Conservation (phyloP, 2,797 vertebrate species). For the Pseudopleuronectes americanus region DNA sequence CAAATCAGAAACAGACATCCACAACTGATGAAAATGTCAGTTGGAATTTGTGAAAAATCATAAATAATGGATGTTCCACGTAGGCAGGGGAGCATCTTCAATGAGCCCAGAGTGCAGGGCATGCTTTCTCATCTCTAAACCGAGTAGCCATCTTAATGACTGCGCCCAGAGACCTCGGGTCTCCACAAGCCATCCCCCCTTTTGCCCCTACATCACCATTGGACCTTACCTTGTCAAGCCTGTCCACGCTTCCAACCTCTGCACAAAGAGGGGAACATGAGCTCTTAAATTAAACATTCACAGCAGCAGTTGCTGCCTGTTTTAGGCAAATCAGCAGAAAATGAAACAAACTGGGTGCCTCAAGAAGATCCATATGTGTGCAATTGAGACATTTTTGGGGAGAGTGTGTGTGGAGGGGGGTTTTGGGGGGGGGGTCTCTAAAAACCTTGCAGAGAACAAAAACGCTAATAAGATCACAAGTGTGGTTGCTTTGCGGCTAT, state of each 20-base stretch:
- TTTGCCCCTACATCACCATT: slow-evolving; percentile 19
- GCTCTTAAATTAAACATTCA: slow-evolving; percentile 76
- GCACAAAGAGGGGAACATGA: slow-evolving; percentile 57
- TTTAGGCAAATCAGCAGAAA: slow-evolving; percentile 73
- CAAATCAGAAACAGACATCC: slow-evolving; percentile 65
- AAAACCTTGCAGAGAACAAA: slow-evolving; percentile 18
- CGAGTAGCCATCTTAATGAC: slow-evolving; percentile 75
- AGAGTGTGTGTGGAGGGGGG: slow-evolving; percentile 14
- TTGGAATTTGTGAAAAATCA: slow-evolving; percentile 75
- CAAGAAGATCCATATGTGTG: slow-evolving; percentile 50
- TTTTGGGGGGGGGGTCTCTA: background rate
- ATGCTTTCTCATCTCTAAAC: slow-evolving; percentile 75
- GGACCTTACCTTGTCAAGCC: slow-evolving; percentile 41
- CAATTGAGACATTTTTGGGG: slow-evolving; percentile 50
- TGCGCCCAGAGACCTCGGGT: slow-evolving; percentile 71
- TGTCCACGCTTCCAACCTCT: slow-evolving; percentile 47
- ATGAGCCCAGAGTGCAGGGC: slow-evolving; percentile 66
- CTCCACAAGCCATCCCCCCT: slow-evolving; percentile 34
- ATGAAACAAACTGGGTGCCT: slow-evolving; percentile 58
- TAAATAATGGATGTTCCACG: slow-evolving; percentile 76
- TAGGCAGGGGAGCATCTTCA: slow-evolving; percentile 78
- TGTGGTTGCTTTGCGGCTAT: slow-evolving; percentile 21
- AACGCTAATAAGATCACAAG: slow-evolving; percentile 46
- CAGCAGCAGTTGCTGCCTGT: slow-evolving; percentile 53
- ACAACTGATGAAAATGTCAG: slow-evolving; percentile 79